Percentiles rank a stretch among this genome's conserved stretches.
phyloP scores from a whole-genome alignment of 1,140 invertebrate species.

The Meloidogyne chitwoodi region DNA sequence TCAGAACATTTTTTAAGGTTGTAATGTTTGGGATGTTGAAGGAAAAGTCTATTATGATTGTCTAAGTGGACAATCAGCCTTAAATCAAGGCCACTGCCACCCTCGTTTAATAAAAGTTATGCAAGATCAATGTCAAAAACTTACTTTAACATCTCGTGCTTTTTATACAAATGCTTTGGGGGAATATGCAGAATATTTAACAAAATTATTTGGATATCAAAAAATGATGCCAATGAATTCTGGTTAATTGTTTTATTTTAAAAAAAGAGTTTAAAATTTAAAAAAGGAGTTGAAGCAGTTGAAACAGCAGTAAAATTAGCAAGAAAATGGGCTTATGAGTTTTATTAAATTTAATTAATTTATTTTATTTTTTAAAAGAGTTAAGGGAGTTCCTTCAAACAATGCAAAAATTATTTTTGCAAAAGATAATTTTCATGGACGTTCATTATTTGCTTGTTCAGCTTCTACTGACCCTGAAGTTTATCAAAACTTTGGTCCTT shows the following conservation, averaged over 20 bases:
- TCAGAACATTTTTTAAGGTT: conserved; percentile 69
- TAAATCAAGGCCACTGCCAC: conserved; percentile 86
- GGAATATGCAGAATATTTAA: conserved; percentile 88
- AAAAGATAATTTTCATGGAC: conserved; percentile 93
- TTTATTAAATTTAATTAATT: not conserved
- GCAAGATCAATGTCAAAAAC: conserved; percentile 70
- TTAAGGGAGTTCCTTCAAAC: conserved; percentile 82
- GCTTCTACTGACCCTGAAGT: conserved; percentile 83
- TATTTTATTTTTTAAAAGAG: conserved; percentile 36
- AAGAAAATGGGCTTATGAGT: conserved; percentile 83
- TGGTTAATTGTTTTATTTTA: conserved; percentile 61
- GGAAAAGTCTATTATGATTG: conserved; percentile 85
- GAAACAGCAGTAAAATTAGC: conserved; percentile 91
- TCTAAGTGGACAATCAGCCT: conserved; percentile 27
- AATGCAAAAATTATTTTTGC: conserved; percentile 87
- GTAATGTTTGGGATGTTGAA: conserved; percentile 91
- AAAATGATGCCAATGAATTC: conserved; percentile 96
- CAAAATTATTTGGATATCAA: conserved; percentile 83
- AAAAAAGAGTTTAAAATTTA: conserved; percentile 1
- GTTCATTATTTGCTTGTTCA: conserved; percentile 86
- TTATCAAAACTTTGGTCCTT: conserved; percentile 74
- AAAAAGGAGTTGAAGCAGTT: conserved; percentile 82
- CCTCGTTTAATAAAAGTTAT: conserved; percentile 82
- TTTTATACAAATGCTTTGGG: conserved; percentile 89
- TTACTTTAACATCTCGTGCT: conserved; percentile 79